Conservation (phyloP, 2,888 invertebrate species). For the Lydus trimaculatus region DNA sequence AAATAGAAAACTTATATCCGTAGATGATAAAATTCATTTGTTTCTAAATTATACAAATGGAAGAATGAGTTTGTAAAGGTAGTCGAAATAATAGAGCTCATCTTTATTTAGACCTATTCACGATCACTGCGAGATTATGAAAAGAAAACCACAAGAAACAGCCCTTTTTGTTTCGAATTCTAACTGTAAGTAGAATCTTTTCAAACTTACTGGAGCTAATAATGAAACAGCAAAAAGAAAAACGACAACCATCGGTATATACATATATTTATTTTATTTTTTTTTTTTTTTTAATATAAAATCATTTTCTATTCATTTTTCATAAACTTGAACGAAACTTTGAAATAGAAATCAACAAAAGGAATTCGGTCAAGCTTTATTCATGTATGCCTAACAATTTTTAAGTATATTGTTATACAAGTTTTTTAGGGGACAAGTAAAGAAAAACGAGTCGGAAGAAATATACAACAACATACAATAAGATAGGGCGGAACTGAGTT, state of each 20-base stretch:
- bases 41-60: not conserved
- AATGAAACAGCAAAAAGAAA: not conserved
- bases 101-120: not conserved
- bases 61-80: not conserved
- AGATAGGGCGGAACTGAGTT: slow-evolving; percentile 28
- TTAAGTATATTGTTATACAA: not conserved
- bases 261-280: no score
- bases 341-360: not conserved
- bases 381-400: not conserved
- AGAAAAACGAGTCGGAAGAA: not conserved
- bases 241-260: no score
- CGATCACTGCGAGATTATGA: not conserved
- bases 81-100: not conserved
- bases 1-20: not conserved
- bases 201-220: not conserved
- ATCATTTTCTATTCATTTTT: not conserved
- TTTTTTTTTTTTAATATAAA: not conserved
- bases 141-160: not conserved
- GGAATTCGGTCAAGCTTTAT: not conserved
- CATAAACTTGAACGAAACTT: not conserved
- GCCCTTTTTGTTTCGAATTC: not conserved
- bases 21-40: not conserved
- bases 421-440: not conserved
- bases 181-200: not conserved
- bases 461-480: slow-evolving; percentile 2